Evolutionary conservation across 2,113 vertebrate genomes (phyloP).

Genomic region (Sylvilagus bachmani): DNA sequence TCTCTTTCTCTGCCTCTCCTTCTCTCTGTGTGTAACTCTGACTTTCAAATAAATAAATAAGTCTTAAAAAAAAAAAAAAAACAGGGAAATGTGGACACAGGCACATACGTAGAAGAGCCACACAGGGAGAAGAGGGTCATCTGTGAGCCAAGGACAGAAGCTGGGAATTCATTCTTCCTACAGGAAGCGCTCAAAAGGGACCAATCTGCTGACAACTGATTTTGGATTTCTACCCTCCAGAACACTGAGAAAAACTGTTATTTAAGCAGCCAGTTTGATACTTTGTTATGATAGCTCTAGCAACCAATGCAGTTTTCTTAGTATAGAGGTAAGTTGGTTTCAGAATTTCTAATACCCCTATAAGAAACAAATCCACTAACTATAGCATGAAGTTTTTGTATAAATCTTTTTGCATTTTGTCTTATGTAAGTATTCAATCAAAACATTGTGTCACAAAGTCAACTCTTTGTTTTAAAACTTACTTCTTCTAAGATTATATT

Average conservation of each 20-base stretch:
- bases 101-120: background rate
- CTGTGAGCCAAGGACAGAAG: background rate
- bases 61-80: no score
- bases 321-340: background rate
- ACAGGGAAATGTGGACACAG: background rate
- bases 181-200: background rate
- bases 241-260: background rate
- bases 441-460: background rate
- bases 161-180: background rate
- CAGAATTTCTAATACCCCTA: background rate
- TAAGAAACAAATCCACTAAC: constrained; percentile 11
- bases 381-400: background rate
- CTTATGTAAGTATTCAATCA: background rate
- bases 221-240: background rate
- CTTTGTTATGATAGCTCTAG: background rate
- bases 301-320: background rate
- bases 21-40: no score
- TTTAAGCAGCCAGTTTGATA: background rate
- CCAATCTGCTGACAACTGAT: background rate
- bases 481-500: background rate
- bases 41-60: no score
- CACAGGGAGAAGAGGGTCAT: background rate
- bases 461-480: background rate
- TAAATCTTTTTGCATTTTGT: background rate
- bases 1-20: no score